These are phyloP conservation scores for Falco peregrinus DNA, from an alignment of 2,797 vertebrate species.

Conservation along the genomic window DNA sequence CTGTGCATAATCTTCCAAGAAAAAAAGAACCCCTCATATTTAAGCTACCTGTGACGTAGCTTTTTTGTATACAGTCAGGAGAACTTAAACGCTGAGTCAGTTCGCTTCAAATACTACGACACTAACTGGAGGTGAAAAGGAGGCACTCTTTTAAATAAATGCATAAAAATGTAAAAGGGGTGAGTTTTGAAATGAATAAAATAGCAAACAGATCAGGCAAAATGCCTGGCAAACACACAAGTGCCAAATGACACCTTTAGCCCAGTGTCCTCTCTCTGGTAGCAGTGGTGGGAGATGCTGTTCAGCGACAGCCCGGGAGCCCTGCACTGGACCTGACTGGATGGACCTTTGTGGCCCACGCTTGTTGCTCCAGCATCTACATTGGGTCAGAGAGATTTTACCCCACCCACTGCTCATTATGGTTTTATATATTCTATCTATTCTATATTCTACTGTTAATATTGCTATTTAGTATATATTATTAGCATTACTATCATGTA, in stretches of 20 bases:
- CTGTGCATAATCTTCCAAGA: not conserved
- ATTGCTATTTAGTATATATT: not conserved
- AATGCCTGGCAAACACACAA: not conserved
- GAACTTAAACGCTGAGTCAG: not conserved
- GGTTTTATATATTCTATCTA: too few relatives aligned
- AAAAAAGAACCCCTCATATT: not conserved
- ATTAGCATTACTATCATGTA: not conserved
- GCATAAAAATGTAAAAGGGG: not conserved
- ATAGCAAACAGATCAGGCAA: not conserved
- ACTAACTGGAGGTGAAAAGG: not conserved
- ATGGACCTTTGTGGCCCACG: fast-evolving
- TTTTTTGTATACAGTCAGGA: not conserved
- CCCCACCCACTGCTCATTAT: too few relatives aligned
- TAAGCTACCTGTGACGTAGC: not conserved
- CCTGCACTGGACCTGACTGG: not conserved
- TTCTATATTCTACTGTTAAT: not conserved
- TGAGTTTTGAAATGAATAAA: not conserved
- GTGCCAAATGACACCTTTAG: not conserved
- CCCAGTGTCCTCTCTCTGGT: not conserved
- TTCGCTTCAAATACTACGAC: not conserved
- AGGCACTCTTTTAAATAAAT: not conserved
- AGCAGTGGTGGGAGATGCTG: not conserved
- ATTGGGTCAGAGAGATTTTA: not conserved
- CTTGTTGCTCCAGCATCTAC: not conserved
- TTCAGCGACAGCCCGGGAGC: not conserved